Base-by-base conservation (phyloP, 2,797 vertebrate species). In the Catamblyrhynchus diadema region DNA sequence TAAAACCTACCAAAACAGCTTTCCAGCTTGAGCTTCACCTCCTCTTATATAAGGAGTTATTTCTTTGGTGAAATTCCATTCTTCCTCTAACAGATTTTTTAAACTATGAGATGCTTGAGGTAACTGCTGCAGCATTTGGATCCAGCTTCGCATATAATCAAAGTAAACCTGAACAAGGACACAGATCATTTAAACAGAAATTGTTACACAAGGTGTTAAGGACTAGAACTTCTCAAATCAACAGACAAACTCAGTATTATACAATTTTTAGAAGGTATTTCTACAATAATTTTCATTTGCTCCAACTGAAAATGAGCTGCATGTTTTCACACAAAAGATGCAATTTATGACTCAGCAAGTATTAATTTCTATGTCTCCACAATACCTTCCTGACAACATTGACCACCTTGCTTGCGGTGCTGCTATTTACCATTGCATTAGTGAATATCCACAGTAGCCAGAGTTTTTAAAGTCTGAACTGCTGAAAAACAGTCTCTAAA, bases 81-180 rank as follows among this genome's bases (percentile, higher is more conserved):
- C 99, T 95, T 99, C 99, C 90, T 99, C 99, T 74, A 99, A 97
- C 24, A 99, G 98, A 96, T 99, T 99, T 98, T 99, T 99, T 97
- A 99, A 98, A 95, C 99, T 99, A 97, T 99, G 99, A 78, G 99
- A 99, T 3, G 99, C 99, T 95, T 99, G 99, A 96, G 99, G 99
- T 98, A 99, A 98, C 95, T 99, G 98, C 98, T 99, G 99, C 81
- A 99, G 97, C 99, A 99, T 99, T 98, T 98, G 98, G 97, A 99
- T 99, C 99, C 99, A 99, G 97, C 99, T 99, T 97, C 99, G 98
- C 99, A 99, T 99, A 97, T 99, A 99, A 97, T 99, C 99, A 97
- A 99, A 99, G 97, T 99, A 99, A 67, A 99, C 99, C 99, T 99
- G 93, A 30, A 97, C 67, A 84, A 20, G 79, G 50, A 90, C 93